A percentile compares a stretch with the other conserved stretches of the same genome.
Conservation (phyloP, 2,797 vertebrate species). For the Silurus lanzhouensis region DNA sequence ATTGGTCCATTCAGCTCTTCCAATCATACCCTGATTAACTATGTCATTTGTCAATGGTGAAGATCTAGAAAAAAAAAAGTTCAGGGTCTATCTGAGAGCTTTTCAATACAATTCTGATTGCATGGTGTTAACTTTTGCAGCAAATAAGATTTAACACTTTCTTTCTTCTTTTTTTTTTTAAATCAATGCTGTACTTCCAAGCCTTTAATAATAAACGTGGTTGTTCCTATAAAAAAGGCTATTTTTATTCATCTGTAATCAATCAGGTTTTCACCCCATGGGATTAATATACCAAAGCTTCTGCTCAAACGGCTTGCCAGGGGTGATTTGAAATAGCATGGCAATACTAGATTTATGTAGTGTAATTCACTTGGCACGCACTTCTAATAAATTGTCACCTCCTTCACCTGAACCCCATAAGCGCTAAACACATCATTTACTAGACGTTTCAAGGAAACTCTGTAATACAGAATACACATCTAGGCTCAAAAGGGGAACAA, state of each 20-base stretch:
- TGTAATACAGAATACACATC: neutral
- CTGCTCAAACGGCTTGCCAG: slow-evolving; percentile 56
- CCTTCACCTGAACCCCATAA: slow-evolving; percentile 58
- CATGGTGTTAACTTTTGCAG: slow-evolving; percentile 14
- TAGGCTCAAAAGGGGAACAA: too few species aligned
- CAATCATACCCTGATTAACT: slow-evolving; percentile 55
- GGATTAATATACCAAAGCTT: slow-evolving; percentile 55
- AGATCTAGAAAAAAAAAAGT: slow-evolving; percentile 41
- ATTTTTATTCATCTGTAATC: slow-evolving; percentile 56
- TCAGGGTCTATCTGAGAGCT: neutral
- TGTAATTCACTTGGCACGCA: slow-evolving; percentile 35
- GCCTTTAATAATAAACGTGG: neutral
- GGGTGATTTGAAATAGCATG: slow-evolving; percentile 59
- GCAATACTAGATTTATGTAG: slow-evolving; percentile 55
- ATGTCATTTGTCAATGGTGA: slow-evolving; percentile 51
- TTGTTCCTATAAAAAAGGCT: slow-evolving; percentile 21
- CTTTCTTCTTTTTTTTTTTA: neutral
- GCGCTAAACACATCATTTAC: slow-evolving; percentile 46
- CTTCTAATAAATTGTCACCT: slow-evolving; percentile 58
- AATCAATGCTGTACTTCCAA: slow-evolving; percentile 13
- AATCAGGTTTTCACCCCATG: slow-evolving; percentile 43
- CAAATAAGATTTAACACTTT: neutral
- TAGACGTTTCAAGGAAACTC: neutral
- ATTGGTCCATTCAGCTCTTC: slow-evolving; percentile 68
- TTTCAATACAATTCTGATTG: slow-evolving; percentile 26